A percentile compares a stretch with the other conserved stretches of the same genome.
phyloP scores from a whole-genome alignment of 1,140 invertebrate genomes.

The Ericerus pela region DNA sequence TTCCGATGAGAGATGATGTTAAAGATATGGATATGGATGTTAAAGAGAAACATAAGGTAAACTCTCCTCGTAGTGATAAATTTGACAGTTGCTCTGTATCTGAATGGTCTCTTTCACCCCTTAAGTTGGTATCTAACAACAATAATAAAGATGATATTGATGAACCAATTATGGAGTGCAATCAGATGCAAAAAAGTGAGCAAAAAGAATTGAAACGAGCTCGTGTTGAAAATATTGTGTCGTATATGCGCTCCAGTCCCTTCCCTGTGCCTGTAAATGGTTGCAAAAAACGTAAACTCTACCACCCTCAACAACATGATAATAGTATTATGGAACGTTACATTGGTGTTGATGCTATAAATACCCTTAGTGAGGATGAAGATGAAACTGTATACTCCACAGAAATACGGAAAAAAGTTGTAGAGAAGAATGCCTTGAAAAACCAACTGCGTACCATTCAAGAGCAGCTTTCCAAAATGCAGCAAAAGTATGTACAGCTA shows the following conservation, averaged over 20 bases:
- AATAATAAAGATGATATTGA: constrained; percentile 37
- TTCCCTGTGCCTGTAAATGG: constrained; percentile 63
- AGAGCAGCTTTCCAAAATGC: constrained; percentile 75
- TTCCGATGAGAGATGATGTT: constrained; percentile 10
- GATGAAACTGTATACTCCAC: constrained; percentile 46
- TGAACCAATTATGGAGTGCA: constrained; percentile 36
- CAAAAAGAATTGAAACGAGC: constrained; percentile 67
- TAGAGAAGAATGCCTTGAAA: constrained; percentile 68
- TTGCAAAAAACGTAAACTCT: constrained; percentile 91
- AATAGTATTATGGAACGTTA: constrained; percentile 51
- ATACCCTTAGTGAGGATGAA: constrained; percentile 37
- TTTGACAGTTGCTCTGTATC: constrained; percentile 42
- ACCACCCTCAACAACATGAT: constrained; percentile 88
- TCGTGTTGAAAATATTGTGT: constrained; percentile 86
- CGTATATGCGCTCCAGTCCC: constrained; percentile 73
- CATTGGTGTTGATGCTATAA: constrained; percentile 34
- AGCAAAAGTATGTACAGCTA: constrained; percentile 74
- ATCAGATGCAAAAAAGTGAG: constrained; percentile 29
- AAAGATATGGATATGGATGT: not conserved
- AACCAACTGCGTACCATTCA: constrained; percentile 72
- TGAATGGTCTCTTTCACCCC: constrained; percentile 48
- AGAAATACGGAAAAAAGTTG: constrained; percentile 58
- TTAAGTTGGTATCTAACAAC: constrained; percentile 33
- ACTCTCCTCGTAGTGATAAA: not conserved
- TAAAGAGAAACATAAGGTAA: constrained; percentile 26